Evolutionary conservation across 2,888 invertebrate species (phyloP).

Genomic region (Cheilosia urbana): DNA sequence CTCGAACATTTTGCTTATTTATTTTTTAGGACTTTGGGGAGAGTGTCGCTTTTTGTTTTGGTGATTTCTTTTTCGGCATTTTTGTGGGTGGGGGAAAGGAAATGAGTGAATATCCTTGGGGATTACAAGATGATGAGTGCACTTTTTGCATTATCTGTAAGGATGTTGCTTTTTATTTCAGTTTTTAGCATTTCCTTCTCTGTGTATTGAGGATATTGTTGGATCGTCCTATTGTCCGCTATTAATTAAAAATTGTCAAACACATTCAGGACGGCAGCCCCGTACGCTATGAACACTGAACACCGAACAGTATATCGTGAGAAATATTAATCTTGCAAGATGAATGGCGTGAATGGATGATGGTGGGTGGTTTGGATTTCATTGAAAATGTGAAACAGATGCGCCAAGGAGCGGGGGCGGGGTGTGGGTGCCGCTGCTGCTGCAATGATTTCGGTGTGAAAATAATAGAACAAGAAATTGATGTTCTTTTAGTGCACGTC

Average conservation of each 20-base stretch:
- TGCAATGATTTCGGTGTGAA: slow-evolving; percentile 49
- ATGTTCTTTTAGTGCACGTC: slow-evolving; percentile 41
- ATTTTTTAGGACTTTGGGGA: slow-evolving; percentile 58
- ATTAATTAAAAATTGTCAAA: slow-evolving; percentile 75
- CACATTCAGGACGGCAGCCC: slow-evolving; percentile 29
- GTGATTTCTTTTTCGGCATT: slow-evolving; percentile 22
- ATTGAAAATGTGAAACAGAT: slow-evolving; percentile 48
- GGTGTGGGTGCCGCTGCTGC: background rate
- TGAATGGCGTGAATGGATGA: slow-evolving; percentile 69
- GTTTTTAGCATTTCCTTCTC: slow-evolving; percentile 15
- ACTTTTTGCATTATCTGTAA: slow-evolving; percentile 73
- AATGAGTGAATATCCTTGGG: slow-evolving; percentile 68
- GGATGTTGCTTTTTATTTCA: slow-evolving; percentile 51
- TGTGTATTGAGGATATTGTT: slow-evolving; percentile 55
- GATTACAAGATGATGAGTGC: slow-evolving; percentile 76
- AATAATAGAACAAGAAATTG: slow-evolving; percentile 45
- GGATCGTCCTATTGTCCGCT: slow-evolving; percentile 70
- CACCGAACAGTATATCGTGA: slow-evolving; percentile 44
- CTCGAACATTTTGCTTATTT: slow-evolving; percentile 39
- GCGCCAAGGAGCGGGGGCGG: background rate
- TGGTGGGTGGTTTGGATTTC: slow-evolving; percentile 24
- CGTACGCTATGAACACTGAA: slow-evolving; percentile 5
- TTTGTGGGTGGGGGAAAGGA: slow-evolving; percentile 15
- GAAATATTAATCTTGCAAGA: slow-evolving; percentile 75
- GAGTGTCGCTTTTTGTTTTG: slow-evolving; percentile 35